Evolutionary conservation across 2,888 invertebrate species (phyloP), one percentile per base, ranked within the genome.

Genomic region (Drymonia ruficornis): DNA sequence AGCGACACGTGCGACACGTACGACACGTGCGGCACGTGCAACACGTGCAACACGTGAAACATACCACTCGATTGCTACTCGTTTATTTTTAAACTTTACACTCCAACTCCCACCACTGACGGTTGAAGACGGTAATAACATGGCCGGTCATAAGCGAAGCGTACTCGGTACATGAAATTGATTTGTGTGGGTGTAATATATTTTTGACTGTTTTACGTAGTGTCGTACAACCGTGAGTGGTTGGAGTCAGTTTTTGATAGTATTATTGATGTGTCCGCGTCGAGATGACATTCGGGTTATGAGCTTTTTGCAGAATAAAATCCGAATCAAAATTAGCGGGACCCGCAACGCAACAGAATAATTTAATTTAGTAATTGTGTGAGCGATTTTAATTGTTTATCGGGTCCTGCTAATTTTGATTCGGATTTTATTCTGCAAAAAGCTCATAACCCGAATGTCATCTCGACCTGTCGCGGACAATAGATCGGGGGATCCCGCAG

Each of bases 401-500:
- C n/a, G n/a, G n/a, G n/a, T n/a, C n/a, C n/a, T n/a, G n/a, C n/a
- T n/a, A n/a, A n/a, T n/a, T n/a, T n/a, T n/a, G n/a, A n/a, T n/a
- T n/a, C n/a, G n/a, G n/a, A n/a, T n/a, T n/a, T n/a, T n/a, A n/a
- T n/a, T n/a, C n/a, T n/a, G n/a, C n/a, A n/a, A n/a, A n/a, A n/a
- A n/a, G n/a, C n/a, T n/a, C n/a, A n/a, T n/a, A n/a, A n/a, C n/a
- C n/a, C n/a, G n/a, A n/a, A n/a, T n/a, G n/a, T n/a, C n/a, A n/a
- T n/a, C n/a, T n/a, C n/a, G n/a, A n/a, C n/a, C n/a, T n/a, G n/a
- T n/a, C n/a, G n/a, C n/a, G n/a, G n/a, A n/a, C n/a, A n/a, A n/a
- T 68, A 74, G 76, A 78, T 76, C 72, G 84, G 84, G 86, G 80
- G 83, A 81, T 83, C 81, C 75, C 70, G 77, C 80, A 81, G 77